phyloP scores from a whole-genome alignment of 2,888 invertebrate species.

The Adineta ricciae region DNA sequence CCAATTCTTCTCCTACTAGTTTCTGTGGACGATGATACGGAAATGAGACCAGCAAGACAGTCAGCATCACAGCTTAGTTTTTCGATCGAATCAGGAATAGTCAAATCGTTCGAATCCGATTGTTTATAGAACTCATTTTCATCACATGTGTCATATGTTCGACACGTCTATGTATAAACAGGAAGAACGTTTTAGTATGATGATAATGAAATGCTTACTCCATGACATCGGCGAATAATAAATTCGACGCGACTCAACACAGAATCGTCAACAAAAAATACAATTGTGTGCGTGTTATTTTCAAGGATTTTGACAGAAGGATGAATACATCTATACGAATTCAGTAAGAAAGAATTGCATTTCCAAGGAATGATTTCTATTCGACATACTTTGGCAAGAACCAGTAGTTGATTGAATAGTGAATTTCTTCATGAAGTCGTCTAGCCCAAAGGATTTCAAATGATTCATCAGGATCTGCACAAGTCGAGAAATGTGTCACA shows the following conservation, averaged over 20 bases:
- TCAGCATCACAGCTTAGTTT: background rate
- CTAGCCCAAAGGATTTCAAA: constrained; percentile 8
- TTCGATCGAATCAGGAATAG: background rate
- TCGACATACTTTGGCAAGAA: background rate
- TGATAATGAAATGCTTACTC: background rate
- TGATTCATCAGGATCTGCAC: background rate
- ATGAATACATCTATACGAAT: background rate
- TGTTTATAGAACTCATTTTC: background rate
- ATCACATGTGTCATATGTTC: background rate
- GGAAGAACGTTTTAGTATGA: background rate
- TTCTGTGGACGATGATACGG: background rate
- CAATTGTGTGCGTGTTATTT: background rate
- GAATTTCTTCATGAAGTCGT: background rate
- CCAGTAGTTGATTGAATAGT: background rate
- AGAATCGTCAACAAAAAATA: background rate
- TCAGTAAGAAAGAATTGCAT: too few relatives aligned
- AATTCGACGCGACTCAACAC: background rate
- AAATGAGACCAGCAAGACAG: background rate
- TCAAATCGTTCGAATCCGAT: background rate
- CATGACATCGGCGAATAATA: background rate
- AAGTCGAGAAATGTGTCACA: too few relatives aligned
- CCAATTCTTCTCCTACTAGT: background rate
- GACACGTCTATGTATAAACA: background rate
- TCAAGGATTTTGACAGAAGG: background rate
- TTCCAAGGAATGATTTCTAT: background rate